Evolutionary conservation across 2,888 invertebrate species (phyloP).

Genomic region (Endotricha flammealis): DNA sequence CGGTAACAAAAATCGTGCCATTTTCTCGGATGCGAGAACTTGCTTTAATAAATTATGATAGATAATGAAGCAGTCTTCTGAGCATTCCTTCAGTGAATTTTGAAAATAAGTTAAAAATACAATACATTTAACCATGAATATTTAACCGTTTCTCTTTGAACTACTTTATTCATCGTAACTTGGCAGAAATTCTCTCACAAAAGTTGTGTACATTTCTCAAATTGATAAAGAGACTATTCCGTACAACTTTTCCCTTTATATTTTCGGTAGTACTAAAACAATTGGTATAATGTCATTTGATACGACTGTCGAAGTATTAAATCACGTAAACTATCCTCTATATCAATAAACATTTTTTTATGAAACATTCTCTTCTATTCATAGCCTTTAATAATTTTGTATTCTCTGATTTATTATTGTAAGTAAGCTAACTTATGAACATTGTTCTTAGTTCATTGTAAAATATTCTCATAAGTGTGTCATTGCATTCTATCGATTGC

Average conservation of each 20-base stretch:
- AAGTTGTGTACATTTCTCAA: neutral
- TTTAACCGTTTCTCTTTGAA: too few relatives aligned
- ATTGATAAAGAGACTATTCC: neutral
- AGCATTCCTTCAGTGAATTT: too few relatives aligned
- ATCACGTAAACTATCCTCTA: neutral
- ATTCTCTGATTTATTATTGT: conserved; percentile 1
- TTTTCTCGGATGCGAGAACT: too few relatives aligned
- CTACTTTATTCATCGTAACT: too few relatives aligned
- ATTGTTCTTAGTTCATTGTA: conserved; percentile 18
- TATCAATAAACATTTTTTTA: neutral
- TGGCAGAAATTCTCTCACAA: neutral
- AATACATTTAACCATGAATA: too few relatives aligned
- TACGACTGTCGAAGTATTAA: neutral
- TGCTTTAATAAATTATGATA: too few relatives aligned
- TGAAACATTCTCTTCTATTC: neutral
- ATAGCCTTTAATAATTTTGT: neutral
- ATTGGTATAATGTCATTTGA: neutral
- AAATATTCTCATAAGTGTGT: conserved; percentile 19
- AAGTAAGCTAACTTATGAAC: conserved; percentile 11
- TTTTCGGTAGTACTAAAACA: neutral
- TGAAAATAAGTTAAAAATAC: too few relatives aligned
- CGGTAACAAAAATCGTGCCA: too few relatives aligned
- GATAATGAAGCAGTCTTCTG: too few relatives aligned
- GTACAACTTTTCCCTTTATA: neutral
- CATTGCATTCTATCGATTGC: conserved; percentile 23